Evolutionary conservation across 1,140 invertebrate genomes (phyloP).

Genomic region (Zaprionus vittiger): DNA sequence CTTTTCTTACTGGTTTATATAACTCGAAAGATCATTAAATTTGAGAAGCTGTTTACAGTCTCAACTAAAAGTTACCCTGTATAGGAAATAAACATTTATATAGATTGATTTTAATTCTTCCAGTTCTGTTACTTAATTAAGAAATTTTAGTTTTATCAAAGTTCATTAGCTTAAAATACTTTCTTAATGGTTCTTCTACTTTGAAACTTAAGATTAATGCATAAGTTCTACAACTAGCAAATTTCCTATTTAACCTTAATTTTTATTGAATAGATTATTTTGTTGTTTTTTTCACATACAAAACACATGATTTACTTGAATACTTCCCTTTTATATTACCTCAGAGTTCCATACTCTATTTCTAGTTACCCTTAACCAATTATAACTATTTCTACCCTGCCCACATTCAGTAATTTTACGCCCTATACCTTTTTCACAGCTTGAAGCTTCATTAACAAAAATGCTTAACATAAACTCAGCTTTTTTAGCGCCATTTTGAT

Average conservation of each 20-base stretch:
- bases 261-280: neutral
- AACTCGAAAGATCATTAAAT: slow-evolving; percentile 9
- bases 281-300: neutral
- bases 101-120: neutral
- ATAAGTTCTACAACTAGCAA: neutral
- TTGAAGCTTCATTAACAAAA: slow-evolving; percentile 68
- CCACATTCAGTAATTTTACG: neutral
- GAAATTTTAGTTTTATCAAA: neutral
- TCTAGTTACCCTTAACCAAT: neutral
- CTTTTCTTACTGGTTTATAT: no score
- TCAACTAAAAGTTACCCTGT: neutral
- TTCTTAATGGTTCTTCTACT: neutral
- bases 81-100: neutral
- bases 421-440: slow-evolving; percentile 2
- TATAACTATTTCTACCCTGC: neutral
- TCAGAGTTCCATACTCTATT: neutral
- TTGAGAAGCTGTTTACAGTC: neutral
- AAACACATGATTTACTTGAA: neutral
- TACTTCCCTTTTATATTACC: neutral
- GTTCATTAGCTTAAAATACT: neutral
- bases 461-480: slow-evolving; percentile 78
- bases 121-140: neutral
- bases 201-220: neutral
- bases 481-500: slow-evolving; percentile 78
- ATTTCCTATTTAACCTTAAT: no score